phyloP scores from a whole-genome alignment of 1,140 invertebrate genomes.

The Cryptotermes secundus region DNA sequence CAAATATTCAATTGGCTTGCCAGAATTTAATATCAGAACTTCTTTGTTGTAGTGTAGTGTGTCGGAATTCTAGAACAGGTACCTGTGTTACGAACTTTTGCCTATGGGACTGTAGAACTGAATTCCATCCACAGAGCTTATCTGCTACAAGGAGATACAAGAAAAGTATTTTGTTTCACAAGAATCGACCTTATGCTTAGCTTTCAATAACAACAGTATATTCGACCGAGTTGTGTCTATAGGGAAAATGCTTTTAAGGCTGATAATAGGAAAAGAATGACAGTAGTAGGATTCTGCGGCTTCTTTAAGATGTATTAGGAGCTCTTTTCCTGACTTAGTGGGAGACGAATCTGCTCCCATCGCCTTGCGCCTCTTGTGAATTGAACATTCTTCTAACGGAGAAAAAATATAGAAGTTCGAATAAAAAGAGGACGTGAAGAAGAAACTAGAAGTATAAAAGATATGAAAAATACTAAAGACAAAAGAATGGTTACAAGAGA shows the following conservation, averaged over 20 bases:
- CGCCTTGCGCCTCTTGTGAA: neutral
- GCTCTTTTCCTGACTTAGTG: neutral
- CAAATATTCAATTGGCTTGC: too few species aligned
- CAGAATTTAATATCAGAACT: too few species aligned
- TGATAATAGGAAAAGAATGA: neutral
- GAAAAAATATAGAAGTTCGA: neutral
- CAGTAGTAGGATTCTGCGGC: neutral
- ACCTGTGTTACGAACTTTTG: too few species aligned
- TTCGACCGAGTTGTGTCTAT: neutral
- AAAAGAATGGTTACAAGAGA: neutral
- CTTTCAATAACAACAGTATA: too few species aligned
- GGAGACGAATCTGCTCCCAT: neutral
- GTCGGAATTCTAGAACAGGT: too few species aligned
- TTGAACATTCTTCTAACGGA: neutral
- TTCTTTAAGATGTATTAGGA: neutral
- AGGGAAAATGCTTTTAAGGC: neutral
- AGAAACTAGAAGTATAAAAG: neutral
- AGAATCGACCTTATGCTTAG: too few species aligned
- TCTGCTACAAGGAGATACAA: too few species aligned
- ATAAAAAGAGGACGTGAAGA: neutral
- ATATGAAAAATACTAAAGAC: slow-evolving; percentile 12
- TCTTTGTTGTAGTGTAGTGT: too few species aligned
- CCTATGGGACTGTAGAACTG: too few species aligned
- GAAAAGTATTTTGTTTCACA: too few species aligned
- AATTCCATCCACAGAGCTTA: too few species aligned